These are phyloP conservation scores for Nibea coibor DNA, from an alignment of 2,113 vertebrate species.

Conservation along the genomic window DNA sequence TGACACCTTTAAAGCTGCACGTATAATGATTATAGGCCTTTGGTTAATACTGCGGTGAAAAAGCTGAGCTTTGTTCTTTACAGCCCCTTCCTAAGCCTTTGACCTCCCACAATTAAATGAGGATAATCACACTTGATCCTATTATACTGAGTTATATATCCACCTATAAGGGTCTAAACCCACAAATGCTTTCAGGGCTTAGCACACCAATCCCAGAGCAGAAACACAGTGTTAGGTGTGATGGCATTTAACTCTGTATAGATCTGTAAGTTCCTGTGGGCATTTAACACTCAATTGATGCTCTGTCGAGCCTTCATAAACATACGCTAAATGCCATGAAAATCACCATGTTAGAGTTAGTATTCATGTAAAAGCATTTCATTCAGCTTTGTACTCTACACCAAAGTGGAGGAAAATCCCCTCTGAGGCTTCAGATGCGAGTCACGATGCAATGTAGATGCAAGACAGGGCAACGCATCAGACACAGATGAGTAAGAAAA, in stretches of 20 bases:
- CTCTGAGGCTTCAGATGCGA: not conserved
- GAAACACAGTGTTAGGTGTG: conserved; percentile 6
- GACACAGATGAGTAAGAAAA: conserved; percentile 33
- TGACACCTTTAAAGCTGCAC: conserved; percentile 7
- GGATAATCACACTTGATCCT: conserved; percentile 68
- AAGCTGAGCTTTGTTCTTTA: conserved; percentile 10
- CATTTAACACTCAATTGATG: not conserved
- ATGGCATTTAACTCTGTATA: not conserved
- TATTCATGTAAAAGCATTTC: conserved; percentile 4
- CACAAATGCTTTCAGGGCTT: conserved; percentile 58
- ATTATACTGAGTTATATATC: conserved; percentile 63
- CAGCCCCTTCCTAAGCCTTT: conserved; percentile 52
- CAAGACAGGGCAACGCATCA: not conserved
- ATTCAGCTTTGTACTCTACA: not conserved
- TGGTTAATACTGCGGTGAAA: conserved; percentile 20
- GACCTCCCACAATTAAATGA: conserved; percentile 56
- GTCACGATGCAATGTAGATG: not conserved
- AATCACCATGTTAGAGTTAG: not conserved
- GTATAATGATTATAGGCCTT: conserved; percentile 16
- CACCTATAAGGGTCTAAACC: conserved; percentile 52
- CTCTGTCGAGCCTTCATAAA: conserved; percentile 7
- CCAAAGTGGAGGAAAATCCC: conserved; percentile 22
- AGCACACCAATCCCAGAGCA: conserved; percentile 29
- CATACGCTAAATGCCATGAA: not conserved
- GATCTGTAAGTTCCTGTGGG: not conserved